Conservation (phyloP, 2,888 invertebrate genomes). For the Glaucopsyche alexis region DNA sequence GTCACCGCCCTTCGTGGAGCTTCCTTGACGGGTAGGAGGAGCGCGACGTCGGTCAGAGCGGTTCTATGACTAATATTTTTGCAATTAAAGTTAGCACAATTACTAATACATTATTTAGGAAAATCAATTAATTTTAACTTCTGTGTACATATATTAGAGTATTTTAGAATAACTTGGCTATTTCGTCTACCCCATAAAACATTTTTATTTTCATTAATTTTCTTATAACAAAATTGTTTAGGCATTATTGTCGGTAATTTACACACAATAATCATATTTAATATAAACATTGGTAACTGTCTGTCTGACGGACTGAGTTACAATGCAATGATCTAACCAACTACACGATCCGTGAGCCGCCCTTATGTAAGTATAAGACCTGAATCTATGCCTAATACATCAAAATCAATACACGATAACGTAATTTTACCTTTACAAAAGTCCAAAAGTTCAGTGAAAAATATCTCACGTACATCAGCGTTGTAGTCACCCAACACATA, state of each 20-base stretch:
- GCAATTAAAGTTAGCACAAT: too few species aligned
- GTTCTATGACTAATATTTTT: too few species aligned
- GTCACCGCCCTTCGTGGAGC: too few species aligned
- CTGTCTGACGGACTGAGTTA: conserved; percentile 27
- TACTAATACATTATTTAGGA: too few species aligned
- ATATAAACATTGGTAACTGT: conserved; percentile 19
- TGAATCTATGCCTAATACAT: conserved; percentile 2
- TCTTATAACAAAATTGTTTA: not conserved
- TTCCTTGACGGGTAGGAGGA: too few species aligned
- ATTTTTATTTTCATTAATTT: too few species aligned
- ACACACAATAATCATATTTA: conserved; percentile 27
- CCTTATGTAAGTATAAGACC: not conserved
- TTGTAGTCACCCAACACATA: conserved; percentile 36
- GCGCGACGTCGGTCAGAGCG: too few species aligned
- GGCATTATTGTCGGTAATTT: not conserved
- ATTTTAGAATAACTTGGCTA: too few species aligned
- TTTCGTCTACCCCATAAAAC: too few species aligned
- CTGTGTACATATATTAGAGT: too few species aligned
- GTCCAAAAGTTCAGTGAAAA: not conserved
- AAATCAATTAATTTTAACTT: too few species aligned
- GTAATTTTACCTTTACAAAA: not conserved
- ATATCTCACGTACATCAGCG: conserved; percentile 19
- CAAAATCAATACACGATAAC: conserved; percentile 2
- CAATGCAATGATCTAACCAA: conserved; percentile 31
- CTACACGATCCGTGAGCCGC: conserved; percentile 29